Conservation (phyloP, 2,113 vertebrate genomes). For the Thalassarche chlororhynchos region DNA sequence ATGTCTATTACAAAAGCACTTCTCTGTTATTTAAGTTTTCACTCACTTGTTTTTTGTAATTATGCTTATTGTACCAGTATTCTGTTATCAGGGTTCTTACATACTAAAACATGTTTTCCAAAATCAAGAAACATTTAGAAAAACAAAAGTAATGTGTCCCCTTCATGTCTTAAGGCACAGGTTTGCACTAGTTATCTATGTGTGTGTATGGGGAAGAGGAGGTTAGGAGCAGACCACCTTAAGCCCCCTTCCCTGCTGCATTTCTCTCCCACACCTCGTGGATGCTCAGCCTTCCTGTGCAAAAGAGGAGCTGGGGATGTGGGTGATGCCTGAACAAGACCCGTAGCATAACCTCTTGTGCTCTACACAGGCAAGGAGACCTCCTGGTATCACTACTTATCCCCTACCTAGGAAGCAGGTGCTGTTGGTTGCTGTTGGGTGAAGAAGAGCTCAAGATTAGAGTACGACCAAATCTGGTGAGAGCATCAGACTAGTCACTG, state of each 20-base stretch:
- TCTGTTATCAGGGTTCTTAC: neutral
- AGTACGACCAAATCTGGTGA: neutral
- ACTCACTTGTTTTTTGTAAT: neutral
- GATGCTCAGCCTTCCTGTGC: neutral
- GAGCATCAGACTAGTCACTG: neutral
- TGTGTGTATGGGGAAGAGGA: neutral
- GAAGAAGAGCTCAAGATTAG: neutral
- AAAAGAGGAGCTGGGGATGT: neutral
- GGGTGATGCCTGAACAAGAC: neutral
- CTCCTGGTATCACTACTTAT: neutral
- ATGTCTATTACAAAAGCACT: fast-evolving
- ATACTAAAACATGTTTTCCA: neutral
- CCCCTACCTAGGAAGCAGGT: neutral
- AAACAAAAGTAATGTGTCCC: neutral
- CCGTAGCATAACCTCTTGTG: neutral
- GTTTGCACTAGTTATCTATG: neutral
- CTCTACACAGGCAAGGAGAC: neutral
- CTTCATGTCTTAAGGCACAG: neutral
- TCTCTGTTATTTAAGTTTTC: neutral
- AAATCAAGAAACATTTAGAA: neutral
- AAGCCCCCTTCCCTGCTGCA: neutral
- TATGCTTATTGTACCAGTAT: neutral
- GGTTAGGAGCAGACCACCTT: neutral
- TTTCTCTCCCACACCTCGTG: neutral
- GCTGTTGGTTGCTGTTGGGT: neutral